phyloP scores from a whole-genome alignment of 2,797 vertebrate genomes.

The Borostomias antarcticus region DNA sequence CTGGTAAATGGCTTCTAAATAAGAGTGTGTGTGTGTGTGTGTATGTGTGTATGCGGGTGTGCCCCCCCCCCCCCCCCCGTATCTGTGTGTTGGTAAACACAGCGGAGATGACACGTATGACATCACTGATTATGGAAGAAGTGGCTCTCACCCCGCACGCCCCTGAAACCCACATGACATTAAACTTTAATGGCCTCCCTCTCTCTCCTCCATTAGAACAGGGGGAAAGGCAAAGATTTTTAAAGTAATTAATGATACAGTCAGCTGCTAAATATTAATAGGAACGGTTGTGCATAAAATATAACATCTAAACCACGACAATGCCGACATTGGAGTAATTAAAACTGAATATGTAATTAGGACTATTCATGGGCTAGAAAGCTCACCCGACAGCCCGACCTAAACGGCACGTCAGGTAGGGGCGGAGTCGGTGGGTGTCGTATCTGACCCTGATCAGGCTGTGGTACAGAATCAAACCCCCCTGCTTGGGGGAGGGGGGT shows the following conservation, averaged over 20 bases:
- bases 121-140: slow-evolving; percentile 78
- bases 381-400: slow-evolving; percentile 49
- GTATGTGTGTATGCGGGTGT: not conserved
- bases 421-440: not conserved
- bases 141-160: slow-evolving; percentile 82
- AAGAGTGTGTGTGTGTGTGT: slow-evolving; percentile 6
- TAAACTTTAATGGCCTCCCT: slow-evolving; percentile 86
- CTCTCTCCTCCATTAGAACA: slow-evolving; percentile 89
- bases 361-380: slow-evolving; percentile 85
- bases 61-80: slow-evolving; percentile 17
- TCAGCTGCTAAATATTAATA: slow-evolving; percentile 99
- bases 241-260: slow-evolving; percentile 98
- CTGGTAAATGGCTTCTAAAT: slow-evolving; percentile 52
- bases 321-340: slow-evolving; percentile 92
- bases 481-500: too few relatives aligned
- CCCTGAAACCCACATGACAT: slow-evolving; percentile 92
- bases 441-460: too few relatives aligned
- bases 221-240: slow-evolving; percentile 88
- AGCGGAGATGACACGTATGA: slow-evolving; percentile 72
- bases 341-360: slow-evolving; percentile 91
- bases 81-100: slow-evolving; percentile 79
- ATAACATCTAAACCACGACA: slow-evolving; percentile 91
- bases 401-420: slow-evolving; percentile 53
- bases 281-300: slow-evolving; percentile 95
- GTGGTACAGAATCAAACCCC: too few relatives aligned